phyloP scores from a whole-genome alignment of 2,113 vertebrate species.

The Myrmophylax atrothorax region DNA sequence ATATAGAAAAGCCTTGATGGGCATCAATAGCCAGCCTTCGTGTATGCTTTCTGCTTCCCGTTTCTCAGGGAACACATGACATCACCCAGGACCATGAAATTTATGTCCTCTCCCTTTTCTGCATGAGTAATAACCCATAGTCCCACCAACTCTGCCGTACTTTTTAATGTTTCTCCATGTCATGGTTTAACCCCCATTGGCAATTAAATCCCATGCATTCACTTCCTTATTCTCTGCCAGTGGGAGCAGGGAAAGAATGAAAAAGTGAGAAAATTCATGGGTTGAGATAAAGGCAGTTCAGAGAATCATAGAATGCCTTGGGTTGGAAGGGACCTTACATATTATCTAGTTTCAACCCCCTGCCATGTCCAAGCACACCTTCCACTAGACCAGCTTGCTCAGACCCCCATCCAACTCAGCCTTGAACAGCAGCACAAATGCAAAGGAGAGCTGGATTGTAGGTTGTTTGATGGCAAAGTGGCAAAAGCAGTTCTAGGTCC shows the following conservation, averaged over 20 bases:
- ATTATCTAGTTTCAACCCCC: not conserved
- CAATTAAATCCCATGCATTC: not conserved
- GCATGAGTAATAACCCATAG: fast-evolving
- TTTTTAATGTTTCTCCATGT: not conserved
- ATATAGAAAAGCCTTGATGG: not conserved
- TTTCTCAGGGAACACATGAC: not conserved
- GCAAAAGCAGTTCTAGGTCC: not conserved
- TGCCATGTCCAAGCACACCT: not conserved
- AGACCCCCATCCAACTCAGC: not conserved
- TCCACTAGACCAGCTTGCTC: not conserved
- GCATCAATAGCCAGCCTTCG: not conserved
- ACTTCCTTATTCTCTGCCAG: not conserved
- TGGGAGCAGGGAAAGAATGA: not conserved
- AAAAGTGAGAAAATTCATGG: not conserved
- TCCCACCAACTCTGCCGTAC: not conserved
- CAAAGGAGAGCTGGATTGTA: not conserved
- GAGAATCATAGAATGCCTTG: not conserved
- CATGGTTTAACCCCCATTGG: not conserved
- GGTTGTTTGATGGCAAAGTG: not conserved
- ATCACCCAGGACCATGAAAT: not conserved
- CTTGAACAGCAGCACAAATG: not conserved
- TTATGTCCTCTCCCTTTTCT: not conserved
- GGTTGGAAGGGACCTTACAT: not conserved
- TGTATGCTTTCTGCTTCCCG: not conserved
- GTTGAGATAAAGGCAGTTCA: not conserved